phyloP scores from a whole-genome alignment of 2,888 invertebrate species.

The Tanaodytes sp. region DNA sequence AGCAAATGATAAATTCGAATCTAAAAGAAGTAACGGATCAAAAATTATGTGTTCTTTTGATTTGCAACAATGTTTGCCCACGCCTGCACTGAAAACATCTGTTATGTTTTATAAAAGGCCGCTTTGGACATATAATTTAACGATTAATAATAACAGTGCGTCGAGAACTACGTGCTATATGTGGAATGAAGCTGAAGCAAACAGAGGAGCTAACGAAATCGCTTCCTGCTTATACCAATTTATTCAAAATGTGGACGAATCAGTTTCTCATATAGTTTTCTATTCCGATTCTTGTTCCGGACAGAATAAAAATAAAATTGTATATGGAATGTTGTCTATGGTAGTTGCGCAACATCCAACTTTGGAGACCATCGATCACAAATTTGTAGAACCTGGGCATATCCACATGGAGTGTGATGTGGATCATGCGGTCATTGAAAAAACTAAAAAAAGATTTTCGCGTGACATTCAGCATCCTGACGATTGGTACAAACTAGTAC shows the following conservation, averaged over 20 bases:
- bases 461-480: slow-evolving; percentile 11
- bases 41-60: slow-evolving; percentile 1
- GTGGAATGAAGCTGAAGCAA: slow-evolving; percentile 60
- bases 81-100: slow-evolving; percentile 42
- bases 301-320: slow-evolving; percentile 58
- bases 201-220: slow-evolving; percentile 59
- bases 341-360: slow-evolving; percentile 24
- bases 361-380: slow-evolving; percentile 31
- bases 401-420: slow-evolving; percentile 36
- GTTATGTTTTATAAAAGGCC: slow-evolving; percentile 61
- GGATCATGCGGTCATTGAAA: slow-evolving; percentile 29
- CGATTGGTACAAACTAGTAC: slow-evolving; percentile 18
- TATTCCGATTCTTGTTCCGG: slow-evolving; percentile 56
- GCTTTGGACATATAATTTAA: slow-evolving; percentile 61
- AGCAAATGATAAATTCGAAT: slow-evolving; percentile 1
- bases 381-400: slow-evolving; percentile 34
- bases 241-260: slow-evolving; percentile 28
- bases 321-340: slow-evolving; percentile 53
- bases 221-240: slow-evolving; percentile 53
- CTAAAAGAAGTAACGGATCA: slow-evolving; percentile 1
- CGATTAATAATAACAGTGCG: slow-evolving; percentile 54
- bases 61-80: slow-evolving; percentile 2
- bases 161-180: slow-evolving; percentile 56
- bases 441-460: slow-evolving; percentile 21
- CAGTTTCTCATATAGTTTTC: slow-evolving; percentile 36